Evolutionary conservation across 2,888 invertebrate genomes (phyloP).

Genomic region (Mesorhabditis sp.): DNA sequence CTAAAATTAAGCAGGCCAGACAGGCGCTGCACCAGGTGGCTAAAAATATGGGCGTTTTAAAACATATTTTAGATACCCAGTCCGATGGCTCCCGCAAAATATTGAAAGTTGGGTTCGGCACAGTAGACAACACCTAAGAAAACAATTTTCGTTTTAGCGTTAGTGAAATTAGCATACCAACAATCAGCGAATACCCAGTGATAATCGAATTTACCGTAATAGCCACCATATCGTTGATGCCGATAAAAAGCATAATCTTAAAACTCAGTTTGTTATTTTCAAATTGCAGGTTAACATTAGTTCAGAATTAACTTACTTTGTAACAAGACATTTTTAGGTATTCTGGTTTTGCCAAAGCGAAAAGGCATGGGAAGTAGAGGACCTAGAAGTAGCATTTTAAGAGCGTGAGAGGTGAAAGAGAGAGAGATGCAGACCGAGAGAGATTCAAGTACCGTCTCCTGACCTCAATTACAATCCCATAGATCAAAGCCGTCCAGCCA

Average conservation of each 20-base stretch:
- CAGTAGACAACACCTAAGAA: background rate
- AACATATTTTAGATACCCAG: background rate
- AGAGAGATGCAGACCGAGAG: too few species aligned
- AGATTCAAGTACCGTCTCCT: background rate
- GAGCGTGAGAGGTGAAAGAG: too few species aligned
- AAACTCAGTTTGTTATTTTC: too few species aligned
- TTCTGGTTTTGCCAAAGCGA: background rate
- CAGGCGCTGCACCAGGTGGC: constrained; percentile 3
- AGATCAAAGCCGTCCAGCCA: background rate
- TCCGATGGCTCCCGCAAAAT: background rate
- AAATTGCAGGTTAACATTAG: too few species aligned
- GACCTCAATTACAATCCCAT: background rate
- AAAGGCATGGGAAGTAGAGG: background rate
- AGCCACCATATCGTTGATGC: background rate
- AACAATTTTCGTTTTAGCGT: background rate
- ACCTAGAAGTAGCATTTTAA: background rate
- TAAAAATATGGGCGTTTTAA: background rate
- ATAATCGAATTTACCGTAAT: constrained; percentile 3
- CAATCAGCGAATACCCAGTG: constrained; percentile 1
- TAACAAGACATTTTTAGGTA: background rate
- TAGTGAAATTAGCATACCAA: background rate
- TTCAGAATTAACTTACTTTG: background rate
- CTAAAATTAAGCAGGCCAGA: constrained; percentile 1
- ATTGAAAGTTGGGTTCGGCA: constrained; percentile 1
- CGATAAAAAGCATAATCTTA: constrained; percentile 1